Percentiles rank a stretch among this genome's conserved stretches.
Evolutionary conservation across 1,140 invertebrate species (phyloP).

Genomic region (Trachymyrmex septentrionalis): DNA sequence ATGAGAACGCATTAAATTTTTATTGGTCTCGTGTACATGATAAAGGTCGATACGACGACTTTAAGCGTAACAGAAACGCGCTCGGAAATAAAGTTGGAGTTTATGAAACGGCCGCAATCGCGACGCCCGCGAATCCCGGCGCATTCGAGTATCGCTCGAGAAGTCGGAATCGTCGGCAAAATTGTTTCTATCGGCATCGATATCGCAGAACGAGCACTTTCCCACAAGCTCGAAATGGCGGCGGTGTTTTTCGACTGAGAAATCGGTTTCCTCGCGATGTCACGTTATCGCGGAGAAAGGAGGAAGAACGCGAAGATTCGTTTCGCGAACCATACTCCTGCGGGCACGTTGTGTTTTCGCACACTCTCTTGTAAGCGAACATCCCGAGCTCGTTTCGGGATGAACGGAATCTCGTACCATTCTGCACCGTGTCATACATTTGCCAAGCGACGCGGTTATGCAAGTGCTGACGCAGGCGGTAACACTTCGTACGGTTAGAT

Average conservation of each 20-base stretch:
- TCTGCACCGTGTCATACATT: conserved; percentile 27
- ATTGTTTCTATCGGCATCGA: conserved; percentile 56
- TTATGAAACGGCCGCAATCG: conserved; percentile 45
- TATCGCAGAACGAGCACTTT: conserved; percentile 70
- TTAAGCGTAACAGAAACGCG: not conserved
- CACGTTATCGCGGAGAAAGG: conserved; percentile 42
- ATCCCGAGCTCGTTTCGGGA: conserved; percentile 9
- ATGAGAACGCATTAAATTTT: not conserved
- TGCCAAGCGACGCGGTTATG: conserved; percentile 45
- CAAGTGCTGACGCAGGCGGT: conserved; percentile 53
- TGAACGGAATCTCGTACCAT: conserved; percentile 6
- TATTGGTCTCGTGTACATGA: not conserved
- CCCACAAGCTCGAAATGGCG: conserved; percentile 30
- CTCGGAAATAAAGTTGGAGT: conserved; percentile 43
- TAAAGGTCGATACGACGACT: not conserved
- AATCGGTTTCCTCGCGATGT: conserved; percentile 65
- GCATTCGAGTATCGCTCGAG: conserved; percentile 42
- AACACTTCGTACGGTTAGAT: conserved; percentile 35
- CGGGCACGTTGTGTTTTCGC: not conserved
- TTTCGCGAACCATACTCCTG: not conserved
- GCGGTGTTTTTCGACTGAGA: conserved; percentile 58
- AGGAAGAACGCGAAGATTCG: not conserved
- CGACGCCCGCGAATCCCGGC: conserved; percentile 21
- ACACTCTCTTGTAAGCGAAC: conserved; percentile 12
- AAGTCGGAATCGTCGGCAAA: conserved; percentile 48